These are phyloP conservation scores for Trilocha varians DNA, from an alignment of 2,888 invertebrate genomes.

Conservation along the genomic window DNA sequence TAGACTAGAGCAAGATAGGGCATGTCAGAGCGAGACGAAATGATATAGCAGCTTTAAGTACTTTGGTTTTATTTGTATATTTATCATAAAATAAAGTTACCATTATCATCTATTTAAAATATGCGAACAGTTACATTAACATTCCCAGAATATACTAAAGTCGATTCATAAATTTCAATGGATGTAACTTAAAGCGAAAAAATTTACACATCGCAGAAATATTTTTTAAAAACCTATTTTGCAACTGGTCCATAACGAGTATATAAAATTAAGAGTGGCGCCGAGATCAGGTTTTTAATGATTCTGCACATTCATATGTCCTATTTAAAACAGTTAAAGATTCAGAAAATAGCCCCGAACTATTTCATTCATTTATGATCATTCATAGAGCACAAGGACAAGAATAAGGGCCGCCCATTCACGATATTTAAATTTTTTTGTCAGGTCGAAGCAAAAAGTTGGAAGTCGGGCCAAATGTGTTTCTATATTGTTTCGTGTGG, in stretches of 20 bases:
- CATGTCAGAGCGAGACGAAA: too few species aligned
- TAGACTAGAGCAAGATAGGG: too few species aligned
- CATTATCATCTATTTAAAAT: too few species aligned
- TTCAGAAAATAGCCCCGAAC: constrained; percentile 15
- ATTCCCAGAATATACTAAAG: background rate
- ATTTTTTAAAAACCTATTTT: background rate
- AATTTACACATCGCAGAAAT: background rate
- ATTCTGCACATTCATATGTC: background rate
- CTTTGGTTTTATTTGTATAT: too few species aligned
- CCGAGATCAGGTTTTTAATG: background rate
- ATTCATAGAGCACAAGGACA: constrained; percentile 45
- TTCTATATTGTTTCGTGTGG: constrained; percentile 27
- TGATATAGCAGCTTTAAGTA: too few species aligned
- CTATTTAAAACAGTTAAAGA: background rate
- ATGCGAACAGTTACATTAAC: background rate
- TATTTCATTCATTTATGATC: constrained; percentile 40
- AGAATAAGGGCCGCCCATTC: constrained; percentile 43
- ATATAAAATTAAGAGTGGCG: background rate
- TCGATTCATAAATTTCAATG: background rate
- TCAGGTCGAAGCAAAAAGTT: constrained; percentile 34
- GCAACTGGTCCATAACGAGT: background rate
- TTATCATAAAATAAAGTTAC: too few species aligned
- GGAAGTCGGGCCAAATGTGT: constrained; percentile 43
- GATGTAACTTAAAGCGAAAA: background rate
- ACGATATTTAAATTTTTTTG: constrained; percentile 29